These are phyloP conservation scores for Mustela lutreola DNA, from an alignment of 2,113 vertebrate species.

Conservation along the genomic window DNA sequence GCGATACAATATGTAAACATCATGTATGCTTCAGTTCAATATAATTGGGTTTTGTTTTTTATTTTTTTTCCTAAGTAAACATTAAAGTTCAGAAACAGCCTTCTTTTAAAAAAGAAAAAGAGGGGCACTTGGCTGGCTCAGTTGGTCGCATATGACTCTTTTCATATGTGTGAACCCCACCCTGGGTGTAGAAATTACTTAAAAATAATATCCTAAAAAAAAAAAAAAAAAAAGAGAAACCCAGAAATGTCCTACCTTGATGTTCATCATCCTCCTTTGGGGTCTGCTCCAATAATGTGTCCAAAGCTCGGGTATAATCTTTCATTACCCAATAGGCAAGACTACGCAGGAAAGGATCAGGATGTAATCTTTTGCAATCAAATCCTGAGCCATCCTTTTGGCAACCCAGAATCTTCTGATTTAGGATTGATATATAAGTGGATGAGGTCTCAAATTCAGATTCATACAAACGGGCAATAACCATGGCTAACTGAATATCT, in stretches of 20 bases:
- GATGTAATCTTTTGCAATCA: constrained; percentile 92
- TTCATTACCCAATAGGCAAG: constrained; percentile 99
- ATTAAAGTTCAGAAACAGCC: not conserved
- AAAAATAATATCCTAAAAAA: not conserved
- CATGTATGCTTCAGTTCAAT: not conserved
- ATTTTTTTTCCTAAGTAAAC: not conserved
- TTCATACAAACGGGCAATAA: constrained; percentile 97
- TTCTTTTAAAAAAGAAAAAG: not conserved
- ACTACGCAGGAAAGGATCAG: constrained; percentile 97
- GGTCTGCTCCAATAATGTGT: constrained; percentile 96
- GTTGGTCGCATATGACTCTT: not conserved
- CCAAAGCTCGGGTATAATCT: constrained; percentile 95
- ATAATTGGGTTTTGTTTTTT: not conserved
- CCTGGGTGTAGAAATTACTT: not conserved
- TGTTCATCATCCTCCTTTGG: constrained; percentile 96
- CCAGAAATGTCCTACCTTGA: constrained; percentile 88
- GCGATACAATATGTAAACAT: not conserved
- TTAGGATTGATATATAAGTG: constrained; percentile 95
- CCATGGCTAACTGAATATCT: constrained; percentile 98
- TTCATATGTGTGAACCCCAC: not conserved
- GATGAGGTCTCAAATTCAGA: constrained; percentile 97
- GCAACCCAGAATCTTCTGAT: constrained; percentile 96
- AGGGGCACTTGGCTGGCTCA: not conserved
- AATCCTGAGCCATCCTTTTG: constrained; percentile 93
- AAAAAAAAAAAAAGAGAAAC: not conserved